These are phyloP conservation scores for Saturnia japonica DNA, from an alignment of 2,888 invertebrate species.

Conservation along the genomic window DNA sequence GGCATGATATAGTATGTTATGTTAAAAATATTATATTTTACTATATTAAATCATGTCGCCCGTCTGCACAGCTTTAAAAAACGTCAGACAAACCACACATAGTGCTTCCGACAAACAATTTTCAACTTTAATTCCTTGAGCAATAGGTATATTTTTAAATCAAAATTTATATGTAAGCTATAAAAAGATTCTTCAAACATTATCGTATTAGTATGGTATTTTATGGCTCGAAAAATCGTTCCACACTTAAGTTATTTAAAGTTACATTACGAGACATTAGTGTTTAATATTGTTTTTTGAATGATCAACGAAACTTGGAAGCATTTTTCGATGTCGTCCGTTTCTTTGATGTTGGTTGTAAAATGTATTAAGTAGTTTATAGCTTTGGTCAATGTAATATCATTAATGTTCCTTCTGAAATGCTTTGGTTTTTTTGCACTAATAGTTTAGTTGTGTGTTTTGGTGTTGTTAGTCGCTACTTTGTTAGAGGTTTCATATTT, in stretches of 20 bases:
- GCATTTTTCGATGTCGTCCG: constrained; percentile 32
- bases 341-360: constrained; percentile 39
- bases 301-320: constrained; percentile 43
- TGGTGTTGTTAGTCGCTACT: background rate
- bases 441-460: background rate
- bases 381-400: constrained; percentile 13
- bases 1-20: too few relatives aligned
- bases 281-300: constrained; percentile 40
- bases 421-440: background rate
- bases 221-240: constrained; percentile 47
- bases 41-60: background rate
- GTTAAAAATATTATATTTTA: background rate
- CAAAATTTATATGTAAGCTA: background rate
- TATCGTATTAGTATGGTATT: constrained; percentile 32
- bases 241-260: constrained; percentile 46
- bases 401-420: constrained; percentile 10
- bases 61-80: constrained; percentile 1
- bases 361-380: constrained; percentile 14
- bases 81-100: background rate
- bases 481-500: background rate
- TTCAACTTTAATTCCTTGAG: background rate
- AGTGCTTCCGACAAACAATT: background rate
- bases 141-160: background rate
- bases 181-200: constrained; percentile 26
- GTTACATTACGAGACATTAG: constrained; percentile 50